Base-by-base conservation (phyloP, 2,888 invertebrate species). In the Archips crataeganus region DNA sequence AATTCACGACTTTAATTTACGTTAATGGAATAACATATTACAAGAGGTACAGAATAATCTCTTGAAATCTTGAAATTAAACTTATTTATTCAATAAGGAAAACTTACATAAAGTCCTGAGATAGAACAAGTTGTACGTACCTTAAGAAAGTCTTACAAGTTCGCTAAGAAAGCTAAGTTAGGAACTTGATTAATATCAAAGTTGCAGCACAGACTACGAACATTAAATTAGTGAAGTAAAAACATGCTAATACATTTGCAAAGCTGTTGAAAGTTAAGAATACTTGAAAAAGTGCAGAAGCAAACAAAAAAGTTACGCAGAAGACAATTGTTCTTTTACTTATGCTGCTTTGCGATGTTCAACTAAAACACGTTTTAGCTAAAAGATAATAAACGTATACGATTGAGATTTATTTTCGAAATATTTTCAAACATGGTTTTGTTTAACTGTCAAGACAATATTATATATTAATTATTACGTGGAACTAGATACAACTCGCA, bases 171-270 rank as follows among this genome's bases (percentile, higher is more conserved):
- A 64, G 65, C 51, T 65, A 73, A 64, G 59, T 69, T 60, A 47
- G 32, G 15, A 73, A 59, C 59, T 69, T 69, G 49, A 63, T 73
- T 64, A 68, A 73, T 64, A 64, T 51, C 49, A 45, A 69, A 73
- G 73, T 68, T 59, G 32, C 39, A 63, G 34, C 39, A 68, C 15
- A 47, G 57, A 71, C 61, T 65, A 15, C 65, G 36, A 65, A 51
- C 11, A 51, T 32, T 34, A 10, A 15, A 9, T 49, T n/a, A 32
- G 9, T 23, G n/a, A 10, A 36, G 9, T 49, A 15, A 39, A 39
- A 51, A 51, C 47, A 47, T 63, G 63, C 63, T 23, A 32, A 63
- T 5, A 45, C 13, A 57, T 57, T 32, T 57, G 57, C 57, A 32
- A 57, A 57, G 11, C 32, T 57, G 32, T 32, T 57, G 11, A 57